These are phyloP conservation scores for Drosophila setifemur DNA, from an alignment of 1,140 invertebrate species.

Conservation along the genomic window DNA sequence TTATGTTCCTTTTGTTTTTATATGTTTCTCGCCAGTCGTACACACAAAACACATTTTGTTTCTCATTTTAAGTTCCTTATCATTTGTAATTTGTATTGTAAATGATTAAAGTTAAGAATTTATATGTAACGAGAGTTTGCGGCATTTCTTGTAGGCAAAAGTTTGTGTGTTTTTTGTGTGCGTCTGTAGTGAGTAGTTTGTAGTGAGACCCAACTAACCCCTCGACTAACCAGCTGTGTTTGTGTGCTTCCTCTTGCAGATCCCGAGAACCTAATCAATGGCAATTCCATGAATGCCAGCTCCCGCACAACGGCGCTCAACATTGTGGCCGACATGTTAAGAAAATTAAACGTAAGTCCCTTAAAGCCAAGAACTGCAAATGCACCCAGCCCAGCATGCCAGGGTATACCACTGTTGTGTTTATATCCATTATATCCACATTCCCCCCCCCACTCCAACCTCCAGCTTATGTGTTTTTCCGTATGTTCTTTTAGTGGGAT, in stretches of 20 bases:
- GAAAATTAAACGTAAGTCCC: constrained; percentile 93
- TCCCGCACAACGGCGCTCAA: constrained; percentile 95
- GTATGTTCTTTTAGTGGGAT: constrained; percentile 79
- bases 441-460: not conserved
- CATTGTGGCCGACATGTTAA: constrained; percentile 95
- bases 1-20: constrained; percentile 14
- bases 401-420: not conserved
- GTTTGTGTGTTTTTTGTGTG: constrained; percentile 51
- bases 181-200: constrained; percentile 24
- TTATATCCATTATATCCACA: not conserved
- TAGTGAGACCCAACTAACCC: constrained; percentile 21
- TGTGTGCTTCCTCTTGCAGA: constrained; percentile 78
- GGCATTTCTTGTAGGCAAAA: constrained; percentile 65
- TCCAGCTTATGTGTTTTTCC: constrained; percentile 48
- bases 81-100: constrained; percentile 30
- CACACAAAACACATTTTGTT: constrained; percentile 27
- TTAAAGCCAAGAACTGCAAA: constrained; percentile 8
- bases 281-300: constrained; percentile 91
- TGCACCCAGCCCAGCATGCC: constrained; percentile 25
- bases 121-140: constrained; percentile 40
- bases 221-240: constrained; percentile 59
- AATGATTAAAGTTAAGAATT: constrained; percentile 43
- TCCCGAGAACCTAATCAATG: constrained; percentile 85
- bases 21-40: constrained; percentile 16
- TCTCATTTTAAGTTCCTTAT: constrained; percentile 16